Base-by-base conservation (phyloP, 2,797 vertebrate genomes). In the Pteronotus mesoamericanus region DNA sequence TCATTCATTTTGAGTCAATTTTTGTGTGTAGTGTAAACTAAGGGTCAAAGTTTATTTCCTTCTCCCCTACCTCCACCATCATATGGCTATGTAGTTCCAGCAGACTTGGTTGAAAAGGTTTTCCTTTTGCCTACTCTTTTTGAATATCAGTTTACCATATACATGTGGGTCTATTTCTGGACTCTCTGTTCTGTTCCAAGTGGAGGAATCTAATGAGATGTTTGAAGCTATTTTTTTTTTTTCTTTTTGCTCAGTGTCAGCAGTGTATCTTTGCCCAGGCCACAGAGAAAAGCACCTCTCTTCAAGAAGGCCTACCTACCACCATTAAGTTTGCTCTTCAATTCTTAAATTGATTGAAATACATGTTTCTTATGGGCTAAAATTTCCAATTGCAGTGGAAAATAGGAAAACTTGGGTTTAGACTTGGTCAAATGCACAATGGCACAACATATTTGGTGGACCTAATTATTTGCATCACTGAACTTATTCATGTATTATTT, bases 291-390 rank as follows among this genome's bases (percentile, higher is more conserved):
- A 83, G 5, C 3, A 32, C 21, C 16, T 42, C 21, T 93, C 72
- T 75, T 85, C 71, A 44, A 51, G 53, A 83, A 92, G 72, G 24
- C 82, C 83, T 85, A 53, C 29, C 46, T 78, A 68, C 77, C 21
- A 10, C 14, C 26, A 1, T 78, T 48, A 91, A 21, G 37, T 88
- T 68, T 91, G 53, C 32, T 42, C 1, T 3, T 46, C n/a, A 24
- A 4, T 86, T 78, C 64, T 72, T 94, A 78, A 93, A 74, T 88
- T 84, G n/a, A 74, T 44, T 51, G 24, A 89, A 94, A 95, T 82
- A 72, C 3, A 5, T 57, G 72, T 78, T 34, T 95, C 59, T 77
- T 61, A 66, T 16, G 22, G 21, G 37, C 29, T 79, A 79, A 55
- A 72, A 71, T 82, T 82, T 74, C 59, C 61, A n/a, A 29, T 64